phyloP scores from a whole-genome alignment of 2,113 vertebrate genomes.

The Oriolus oriolus region DNA sequence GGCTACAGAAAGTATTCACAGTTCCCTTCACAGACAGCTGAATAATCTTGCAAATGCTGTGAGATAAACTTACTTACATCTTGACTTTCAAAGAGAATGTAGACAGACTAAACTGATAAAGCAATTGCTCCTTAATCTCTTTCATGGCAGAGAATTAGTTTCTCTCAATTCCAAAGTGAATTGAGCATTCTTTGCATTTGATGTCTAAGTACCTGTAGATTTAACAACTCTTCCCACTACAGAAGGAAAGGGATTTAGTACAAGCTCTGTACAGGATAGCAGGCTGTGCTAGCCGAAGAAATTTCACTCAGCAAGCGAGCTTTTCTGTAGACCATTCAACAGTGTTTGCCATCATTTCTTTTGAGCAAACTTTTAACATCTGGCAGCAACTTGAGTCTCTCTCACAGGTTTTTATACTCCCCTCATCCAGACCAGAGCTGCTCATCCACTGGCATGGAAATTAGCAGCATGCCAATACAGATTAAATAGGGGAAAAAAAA shows the following conservation, averaged over 20 bases:
- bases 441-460: neutral
- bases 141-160: neutral
- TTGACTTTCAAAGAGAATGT: neutral
- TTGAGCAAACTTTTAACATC: neutral
- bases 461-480: neutral
- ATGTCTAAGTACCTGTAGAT: slow-evolving; percentile 15
- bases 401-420: neutral
- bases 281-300: neutral
- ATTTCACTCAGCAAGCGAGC: neutral
- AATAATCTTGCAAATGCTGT: neutral
- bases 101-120: slow-evolving; percentile 27
- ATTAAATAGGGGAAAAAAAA: neutral
- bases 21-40: neutral
- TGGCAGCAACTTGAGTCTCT: neutral
- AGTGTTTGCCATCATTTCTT: neutral
- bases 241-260: neutral
- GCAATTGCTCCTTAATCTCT: slow-evolving; percentile 23
- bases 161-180: slow-evolving; percentile 24
- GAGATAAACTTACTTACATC: slow-evolving; percentile 2
- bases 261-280: neutral
- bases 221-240: neutral
- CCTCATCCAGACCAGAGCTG: neutral
- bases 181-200: neutral
- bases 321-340: neutral
- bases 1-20: neutral